Evolutionary conservation across 2,888 invertebrate genomes (phyloP).

Genomic region (Schrankia costaestrigalis): DNA sequence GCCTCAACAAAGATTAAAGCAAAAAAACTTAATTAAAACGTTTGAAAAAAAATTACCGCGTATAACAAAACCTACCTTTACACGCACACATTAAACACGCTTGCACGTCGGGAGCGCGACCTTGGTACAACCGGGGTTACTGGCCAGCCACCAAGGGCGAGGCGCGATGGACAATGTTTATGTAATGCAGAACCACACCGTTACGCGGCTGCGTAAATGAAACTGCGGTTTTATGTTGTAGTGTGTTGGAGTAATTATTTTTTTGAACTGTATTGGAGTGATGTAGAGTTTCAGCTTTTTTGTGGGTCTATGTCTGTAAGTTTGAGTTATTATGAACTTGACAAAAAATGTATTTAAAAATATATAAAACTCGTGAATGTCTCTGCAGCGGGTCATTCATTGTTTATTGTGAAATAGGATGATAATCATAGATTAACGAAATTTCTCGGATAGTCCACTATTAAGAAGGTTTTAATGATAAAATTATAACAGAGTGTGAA

Average conservation of each 20-base stretch:
- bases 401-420: no score
- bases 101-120: slow-evolving; percentile 36
- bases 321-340: no score
- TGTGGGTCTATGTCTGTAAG: no score
- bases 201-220: slow-evolving; percentile 18
- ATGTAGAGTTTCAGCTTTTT: no score
- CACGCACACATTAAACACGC: slow-evolving; percentile 9
- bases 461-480: no score
- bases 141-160: slow-evolving; percentile 58
- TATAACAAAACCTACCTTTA: slow-evolving; percentile 16
- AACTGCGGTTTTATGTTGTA: slow-evolving; percentile 7
- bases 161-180: slow-evolving; percentile 30
- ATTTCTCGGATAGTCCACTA: no score
- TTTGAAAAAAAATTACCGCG: slow-evolving; percentile 5
- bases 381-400: no score
- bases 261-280: neutral
- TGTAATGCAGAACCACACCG: slow-evolving; percentile 36
- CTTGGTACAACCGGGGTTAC: slow-evolving; percentile 54
- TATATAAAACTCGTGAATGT: no score
- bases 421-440: no score
- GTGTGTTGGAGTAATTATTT: neutral
- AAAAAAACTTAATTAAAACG: neutral
- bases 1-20: no score
- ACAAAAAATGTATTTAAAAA: no score
- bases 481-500: no score